phyloP scores from a whole-genome alignment of 1,140 invertebrate genomes.

The Odontomachus brunneus region DNA sequence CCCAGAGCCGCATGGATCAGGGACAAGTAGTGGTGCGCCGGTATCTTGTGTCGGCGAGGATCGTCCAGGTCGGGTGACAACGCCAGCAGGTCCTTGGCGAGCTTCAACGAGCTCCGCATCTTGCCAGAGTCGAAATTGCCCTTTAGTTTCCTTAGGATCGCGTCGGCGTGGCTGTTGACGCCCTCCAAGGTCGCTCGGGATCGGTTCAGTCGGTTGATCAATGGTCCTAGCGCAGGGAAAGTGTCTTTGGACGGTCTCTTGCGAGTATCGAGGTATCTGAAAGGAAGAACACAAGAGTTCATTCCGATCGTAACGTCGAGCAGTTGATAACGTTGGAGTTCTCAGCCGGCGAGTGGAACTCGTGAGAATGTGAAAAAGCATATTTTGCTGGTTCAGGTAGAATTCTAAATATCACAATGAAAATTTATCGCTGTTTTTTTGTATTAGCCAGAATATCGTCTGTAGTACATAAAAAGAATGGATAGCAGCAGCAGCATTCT shows the following conservation, averaged over 20 bases:
- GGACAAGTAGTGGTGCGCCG: constrained; percentile 70
- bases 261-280: constrained; percentile 73
- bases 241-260: constrained; percentile 63
- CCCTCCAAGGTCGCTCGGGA: constrained; percentile 63
- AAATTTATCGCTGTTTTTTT: no score
- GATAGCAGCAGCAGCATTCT: no score
- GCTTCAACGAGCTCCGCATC: constrained; percentile 48
- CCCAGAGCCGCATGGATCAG: constrained; percentile 67
- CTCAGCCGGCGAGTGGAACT: no score
- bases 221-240: background rate
- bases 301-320: background rate
- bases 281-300: background rate
- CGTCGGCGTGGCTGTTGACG: constrained; percentile 49
- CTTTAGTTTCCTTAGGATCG: constrained; percentile 65
- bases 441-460: no score
- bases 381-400: no score
- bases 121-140: constrained; percentile 65
- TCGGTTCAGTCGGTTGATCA: constrained; percentile 16
- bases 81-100: constrained; percentile 69
- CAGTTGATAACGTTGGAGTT: background rate
- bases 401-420: no score
- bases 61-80: constrained; percentile 47
- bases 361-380: no score
- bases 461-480: no score
- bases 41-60: constrained; percentile 62